These are phyloP conservation scores for Drosophila pseudotakahashii DNA, from an alignment of 2,888 invertebrate genomes.

Conservation along the genomic window DNA sequence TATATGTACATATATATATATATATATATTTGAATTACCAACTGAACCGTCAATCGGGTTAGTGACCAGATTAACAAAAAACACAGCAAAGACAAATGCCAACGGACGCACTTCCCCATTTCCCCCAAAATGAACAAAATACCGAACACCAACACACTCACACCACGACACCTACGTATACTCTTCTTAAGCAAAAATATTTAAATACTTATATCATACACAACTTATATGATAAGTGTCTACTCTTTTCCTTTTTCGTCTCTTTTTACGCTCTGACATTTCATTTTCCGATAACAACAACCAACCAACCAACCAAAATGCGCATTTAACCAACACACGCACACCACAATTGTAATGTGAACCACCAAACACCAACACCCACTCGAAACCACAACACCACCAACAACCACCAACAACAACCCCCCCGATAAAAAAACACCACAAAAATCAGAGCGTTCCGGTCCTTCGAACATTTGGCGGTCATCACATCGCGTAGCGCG, in stretches of 20 bases:
- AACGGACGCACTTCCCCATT: constrained; percentile 42
- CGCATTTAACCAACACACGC: constrained; percentile 55
- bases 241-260: constrained; percentile 80
- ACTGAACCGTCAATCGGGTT: constrained; percentile 10
- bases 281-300: constrained; percentile 71
- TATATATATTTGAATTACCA: constrained; percentile 27
- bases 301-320: constrained; percentile 34
- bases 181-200: constrained; percentile 49
- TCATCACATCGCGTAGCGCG: constrained; percentile 85
- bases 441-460: constrained; percentile 83
- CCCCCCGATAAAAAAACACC: constrained; percentile 32
- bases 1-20: constrained; percentile 23
- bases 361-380: constrained; percentile 19
- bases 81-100: constrained; percentile 36
- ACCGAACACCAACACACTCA: constrained; percentile 27
- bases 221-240: constrained; percentile 80
- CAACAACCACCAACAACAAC: constrained; percentile 27
- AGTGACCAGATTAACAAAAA: constrained; percentile 7
- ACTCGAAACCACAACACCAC: constrained; percentile 24
- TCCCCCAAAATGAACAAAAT: constrained; percentile 17
- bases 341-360: constrained; percentile 57
- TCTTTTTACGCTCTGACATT: constrained; percentile 80
- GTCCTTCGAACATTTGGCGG: constrained; percentile 85
- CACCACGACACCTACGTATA: constrained; percentile 51
- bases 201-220: constrained; percentile 75